phyloP scores from a whole-genome alignment of 2,888 invertebrate species.

The Germaria angustata region DNA sequence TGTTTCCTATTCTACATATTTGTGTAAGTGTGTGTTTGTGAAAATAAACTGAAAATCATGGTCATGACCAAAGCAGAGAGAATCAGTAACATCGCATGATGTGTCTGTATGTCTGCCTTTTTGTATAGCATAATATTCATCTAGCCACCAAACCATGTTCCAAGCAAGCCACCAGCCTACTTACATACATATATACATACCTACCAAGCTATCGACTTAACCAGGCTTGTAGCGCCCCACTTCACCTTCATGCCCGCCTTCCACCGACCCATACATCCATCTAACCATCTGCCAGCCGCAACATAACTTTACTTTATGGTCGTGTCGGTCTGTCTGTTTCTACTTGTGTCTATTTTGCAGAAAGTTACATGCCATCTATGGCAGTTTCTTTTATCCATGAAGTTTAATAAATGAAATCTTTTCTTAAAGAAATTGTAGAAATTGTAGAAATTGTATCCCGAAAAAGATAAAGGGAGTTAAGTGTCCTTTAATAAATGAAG shows the following conservation, averaged over 20 bases:
- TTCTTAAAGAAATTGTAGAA: too few relatives aligned
- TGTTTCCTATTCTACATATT: conserved; percentile 1
- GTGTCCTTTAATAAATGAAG: too few relatives aligned
- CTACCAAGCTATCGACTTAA: conserved; percentile 23
- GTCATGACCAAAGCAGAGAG: conserved; percentile 61
- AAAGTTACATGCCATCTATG: conserved; percentile 33
- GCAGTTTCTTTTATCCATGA: neutral
- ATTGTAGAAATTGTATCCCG: too few relatives aligned
- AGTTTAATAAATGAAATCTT: conserved; percentile 5
- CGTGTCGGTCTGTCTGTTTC: conserved; percentile 38
- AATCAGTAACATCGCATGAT: conserved; percentile 37
- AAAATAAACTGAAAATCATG: conserved; percentile 57
- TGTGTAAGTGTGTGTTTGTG: neutral
- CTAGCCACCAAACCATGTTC: conserved; percentile 45
- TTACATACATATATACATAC: too few relatives aligned
- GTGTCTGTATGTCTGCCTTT: conserved; percentile 23
- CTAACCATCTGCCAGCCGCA: conserved; percentile 56
- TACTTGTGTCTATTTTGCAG: conserved; percentile 41
- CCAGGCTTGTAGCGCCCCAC: conserved; percentile 1
- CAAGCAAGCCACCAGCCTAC: conserved; percentile 12
- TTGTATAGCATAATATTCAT: conserved; percentile 46
- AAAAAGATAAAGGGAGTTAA: too few relatives aligned
- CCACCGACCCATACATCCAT: conserved; percentile 38
- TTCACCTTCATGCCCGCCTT: conserved; percentile 6
- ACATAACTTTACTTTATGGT: conserved; percentile 64